Evolutionary conservation across 2,113 vertebrate genomes (phyloP).

Genomic region (Todiramphus saurophagus): DNA sequence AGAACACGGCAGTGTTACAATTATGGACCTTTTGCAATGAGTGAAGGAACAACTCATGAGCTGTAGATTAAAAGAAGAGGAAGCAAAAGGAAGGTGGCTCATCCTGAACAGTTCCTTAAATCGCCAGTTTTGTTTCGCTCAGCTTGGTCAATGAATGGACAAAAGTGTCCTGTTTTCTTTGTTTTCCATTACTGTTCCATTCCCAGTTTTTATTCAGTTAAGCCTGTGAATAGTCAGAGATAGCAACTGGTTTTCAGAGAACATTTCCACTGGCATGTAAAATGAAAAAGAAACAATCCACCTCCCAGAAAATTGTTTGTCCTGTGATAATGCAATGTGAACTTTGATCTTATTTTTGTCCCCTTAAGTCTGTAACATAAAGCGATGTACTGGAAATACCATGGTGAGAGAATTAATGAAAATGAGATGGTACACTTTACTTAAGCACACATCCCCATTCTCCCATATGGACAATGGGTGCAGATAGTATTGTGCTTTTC

Average conservation of each 20-base stretch:
- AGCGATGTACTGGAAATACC: neutral
- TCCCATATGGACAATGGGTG: neutral
- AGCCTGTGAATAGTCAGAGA: neutral
- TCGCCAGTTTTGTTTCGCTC: neutral
- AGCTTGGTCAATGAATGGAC: neutral
- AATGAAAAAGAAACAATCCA: neutral
- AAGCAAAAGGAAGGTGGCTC: neutral
- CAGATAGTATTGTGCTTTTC: neutral
- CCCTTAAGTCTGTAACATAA: neutral
- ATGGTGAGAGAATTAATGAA: neutral
- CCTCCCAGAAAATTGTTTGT: neutral
- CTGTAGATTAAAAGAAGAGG: neutral
- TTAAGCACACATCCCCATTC: neutral
- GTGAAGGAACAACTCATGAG: conserved; percentile 6
- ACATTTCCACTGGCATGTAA: neutral
- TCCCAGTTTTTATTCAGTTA: neutral
- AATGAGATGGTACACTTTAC: neutral
- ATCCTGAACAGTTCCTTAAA: neutral
- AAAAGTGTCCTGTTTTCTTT: neutral
- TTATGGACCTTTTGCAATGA: conserved; percentile 35
- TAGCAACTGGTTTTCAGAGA: neutral
- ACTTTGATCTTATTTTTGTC: neutral
- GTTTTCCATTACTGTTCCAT: neutral
- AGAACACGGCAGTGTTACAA: conserved; percentile 59
- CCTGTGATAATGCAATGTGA: neutral